Conservation (phyloP, 2,888 invertebrate species). For the Melanargia galathea region DNA sequence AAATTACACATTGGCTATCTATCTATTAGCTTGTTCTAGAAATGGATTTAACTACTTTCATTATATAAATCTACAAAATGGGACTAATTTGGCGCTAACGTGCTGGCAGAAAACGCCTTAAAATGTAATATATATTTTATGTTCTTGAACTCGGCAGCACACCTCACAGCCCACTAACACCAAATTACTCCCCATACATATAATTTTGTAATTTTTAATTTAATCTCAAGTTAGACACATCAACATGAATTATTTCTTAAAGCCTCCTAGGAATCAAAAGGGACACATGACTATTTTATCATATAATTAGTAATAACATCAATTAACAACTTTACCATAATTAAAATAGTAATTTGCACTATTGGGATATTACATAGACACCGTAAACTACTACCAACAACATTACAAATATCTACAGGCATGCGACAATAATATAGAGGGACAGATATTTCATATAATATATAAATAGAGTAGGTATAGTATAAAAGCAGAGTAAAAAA, state of each 20-base stretch:
- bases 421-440: constrained; percentile 6
- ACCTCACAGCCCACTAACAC: neutral
- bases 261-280: constrained; percentile 20
- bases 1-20: constrained; percentile 3
- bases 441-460: constrained; percentile 8
- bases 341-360: neutral
- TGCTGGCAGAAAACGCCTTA: neutral
- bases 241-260: constrained; percentile 1
- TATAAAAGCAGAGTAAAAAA: neutral
- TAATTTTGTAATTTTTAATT: constrained; percentile 4
- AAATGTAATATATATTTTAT: neutral
- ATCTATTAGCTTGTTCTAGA: neutral
- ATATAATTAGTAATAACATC: neutral
- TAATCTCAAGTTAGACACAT: constrained; percentile 18
- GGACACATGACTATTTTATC: constrained; percentile 15
- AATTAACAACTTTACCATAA: constrained; percentile 4
- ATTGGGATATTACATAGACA: neutral
- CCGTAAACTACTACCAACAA: neutral
- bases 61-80: neutral
- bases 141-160: neutral
- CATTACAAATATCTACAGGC: neutral
- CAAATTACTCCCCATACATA: constrained; percentile 2
- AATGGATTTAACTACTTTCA: neutral
- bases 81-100: neutral
- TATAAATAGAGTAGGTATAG: neutral